A percentile compares a stretch with the other conserved stretches of the same genome.
phyloP scores from a whole-genome alignment of 1,140 invertebrate species.

The Maniola jurtina region DNA sequence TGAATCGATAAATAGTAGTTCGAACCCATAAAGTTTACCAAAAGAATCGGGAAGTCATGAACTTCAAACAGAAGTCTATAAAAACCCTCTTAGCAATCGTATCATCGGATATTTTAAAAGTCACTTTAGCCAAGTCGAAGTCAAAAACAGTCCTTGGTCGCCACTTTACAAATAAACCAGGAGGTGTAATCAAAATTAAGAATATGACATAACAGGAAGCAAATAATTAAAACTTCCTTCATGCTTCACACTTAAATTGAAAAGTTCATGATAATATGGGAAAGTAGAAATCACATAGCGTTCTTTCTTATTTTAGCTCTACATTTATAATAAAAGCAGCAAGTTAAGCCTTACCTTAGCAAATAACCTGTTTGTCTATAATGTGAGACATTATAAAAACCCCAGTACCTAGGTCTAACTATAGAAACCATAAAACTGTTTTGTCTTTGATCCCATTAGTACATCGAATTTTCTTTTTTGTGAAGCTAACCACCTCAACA shows the following conservation, averaged over 20 bases:
- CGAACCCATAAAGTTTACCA: too few species aligned
- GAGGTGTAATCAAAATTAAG: constrained; percentile 21
- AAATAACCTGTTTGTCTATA: neutral
- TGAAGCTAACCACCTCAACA: neutral
- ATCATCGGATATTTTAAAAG: too few species aligned
- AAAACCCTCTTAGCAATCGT: too few species aligned
- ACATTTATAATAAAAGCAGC: too few species aligned
- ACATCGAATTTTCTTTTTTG: neutral
- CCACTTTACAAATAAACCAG: neutral
- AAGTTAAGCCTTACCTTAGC: neutral
- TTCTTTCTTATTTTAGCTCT: neutral
- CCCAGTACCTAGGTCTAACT: neutral
- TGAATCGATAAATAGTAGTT: too few species aligned
- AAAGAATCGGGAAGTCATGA: too few species aligned
- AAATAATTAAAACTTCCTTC: constrained; percentile 5
- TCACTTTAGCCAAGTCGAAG: too few species aligned
- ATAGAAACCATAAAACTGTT: constrained; percentile 3
- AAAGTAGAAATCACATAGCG: neutral
- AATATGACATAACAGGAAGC: constrained; percentile 22
- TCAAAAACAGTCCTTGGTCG: neutral
- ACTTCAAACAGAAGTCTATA: too few species aligned
- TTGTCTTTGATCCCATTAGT: neutral
- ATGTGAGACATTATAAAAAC: neutral
- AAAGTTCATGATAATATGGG: neutral
- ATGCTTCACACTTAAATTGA: neutral